Evolutionary conservation across 2,797 vertebrate genomes (phyloP).

Genomic region (Scolopax rusticola): DNA sequence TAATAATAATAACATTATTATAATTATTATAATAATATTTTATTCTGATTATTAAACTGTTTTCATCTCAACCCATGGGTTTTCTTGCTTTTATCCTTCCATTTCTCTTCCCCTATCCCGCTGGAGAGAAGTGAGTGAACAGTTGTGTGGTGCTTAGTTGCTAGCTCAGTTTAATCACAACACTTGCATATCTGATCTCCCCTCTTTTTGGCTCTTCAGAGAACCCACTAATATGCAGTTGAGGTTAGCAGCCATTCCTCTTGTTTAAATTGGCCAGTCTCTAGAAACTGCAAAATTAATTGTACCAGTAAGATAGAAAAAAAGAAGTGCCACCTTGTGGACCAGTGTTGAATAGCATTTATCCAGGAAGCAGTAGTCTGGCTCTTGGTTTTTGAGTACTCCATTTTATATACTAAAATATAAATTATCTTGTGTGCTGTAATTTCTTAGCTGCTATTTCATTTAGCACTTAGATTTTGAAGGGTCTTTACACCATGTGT

Average conservation of each 20-base stretch:
- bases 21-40: background rate
- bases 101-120: accelerated
- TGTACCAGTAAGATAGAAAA: background rate
- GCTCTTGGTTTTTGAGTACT: background rate
- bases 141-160: background rate
- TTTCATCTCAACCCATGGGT: background rate
- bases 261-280: background rate
- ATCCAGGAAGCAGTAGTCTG: background rate
- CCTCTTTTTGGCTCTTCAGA: background rate
- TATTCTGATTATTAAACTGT: background rate
- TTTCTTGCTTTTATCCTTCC: background rate
- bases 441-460: background rate
- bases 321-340: background rate
- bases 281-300: background rate
- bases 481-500: background rate
- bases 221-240: background rate
- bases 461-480: background rate
- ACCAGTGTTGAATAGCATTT: background rate
- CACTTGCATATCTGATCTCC: background rate
- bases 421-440: background rate
- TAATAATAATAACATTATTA: no score
- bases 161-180: background rate
- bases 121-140: accelerated
- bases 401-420: background rate
- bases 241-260: background rate